phyloP scores from a whole-genome alignment of 2,888 invertebrate genomes.

The Aphodius granarius region DNA sequence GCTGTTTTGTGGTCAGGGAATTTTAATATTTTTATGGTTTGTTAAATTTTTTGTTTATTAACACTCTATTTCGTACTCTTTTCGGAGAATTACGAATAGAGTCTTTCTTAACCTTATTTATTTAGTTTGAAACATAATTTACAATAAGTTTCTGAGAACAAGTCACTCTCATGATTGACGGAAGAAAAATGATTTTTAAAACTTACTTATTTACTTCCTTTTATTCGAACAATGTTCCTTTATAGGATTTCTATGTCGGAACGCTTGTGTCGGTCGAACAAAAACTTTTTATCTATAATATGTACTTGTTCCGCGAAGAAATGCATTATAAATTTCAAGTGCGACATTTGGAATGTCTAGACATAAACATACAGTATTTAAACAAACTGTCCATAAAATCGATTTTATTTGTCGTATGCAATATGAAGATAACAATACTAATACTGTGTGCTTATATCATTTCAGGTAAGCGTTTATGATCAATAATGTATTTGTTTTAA shows the following conservation, averaged over 20 bases:
- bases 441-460: not conserved
- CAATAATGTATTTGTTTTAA: not conserved
- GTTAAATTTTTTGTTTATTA: too few species aligned
- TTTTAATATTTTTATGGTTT: too few species aligned
- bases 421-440: not conserved
- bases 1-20: too few species aligned
- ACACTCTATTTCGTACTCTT: too few species aligned
- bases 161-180: too few species aligned
- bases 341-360: not conserved
- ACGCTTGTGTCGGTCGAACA: not conserved
- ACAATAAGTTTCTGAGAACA: too few species aligned
- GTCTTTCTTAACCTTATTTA: too few species aligned
- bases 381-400: not conserved
- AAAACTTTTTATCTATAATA: not conserved
- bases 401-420: not conserved
- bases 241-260: not conserved
- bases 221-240: not conserved
- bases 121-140: too few species aligned
- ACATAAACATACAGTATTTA: not conserved
- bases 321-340: not conserved
- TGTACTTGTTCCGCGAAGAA: not conserved
- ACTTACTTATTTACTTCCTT: too few species aligned
- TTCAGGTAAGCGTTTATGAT: not conserved
- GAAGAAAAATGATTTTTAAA: too few species aligned
- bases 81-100: too few species aligned